Percentiles rank a stretch among this genome's conserved stretches.
Evolutionary conservation across 1,140 invertebrate species (phyloP).

Genomic region (Ceratoteleas bidentatus): DNA sequence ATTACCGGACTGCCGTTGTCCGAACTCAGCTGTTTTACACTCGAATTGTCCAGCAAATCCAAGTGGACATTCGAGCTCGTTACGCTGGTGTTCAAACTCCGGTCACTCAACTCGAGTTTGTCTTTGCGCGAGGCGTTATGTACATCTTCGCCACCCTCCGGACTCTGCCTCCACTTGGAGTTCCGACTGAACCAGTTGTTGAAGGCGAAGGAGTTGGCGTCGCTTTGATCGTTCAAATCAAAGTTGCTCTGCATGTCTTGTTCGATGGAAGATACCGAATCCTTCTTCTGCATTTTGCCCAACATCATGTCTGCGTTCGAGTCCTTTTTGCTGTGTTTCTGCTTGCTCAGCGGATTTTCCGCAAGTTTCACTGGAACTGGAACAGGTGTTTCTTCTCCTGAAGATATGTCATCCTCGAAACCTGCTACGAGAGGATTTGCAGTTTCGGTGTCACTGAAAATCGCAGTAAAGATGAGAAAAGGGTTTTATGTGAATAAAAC

Average conservation of each 20-base stretch:
- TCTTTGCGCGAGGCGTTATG: slow-evolving; percentile 78
- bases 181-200: slow-evolving; percentile 83
- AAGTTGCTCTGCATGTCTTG: slow-evolving; percentile 77
- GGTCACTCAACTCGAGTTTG: slow-evolving; percentile 82
- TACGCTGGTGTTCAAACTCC: slow-evolving; percentile 81
- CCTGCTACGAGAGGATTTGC: slow-evolving; percentile 93
- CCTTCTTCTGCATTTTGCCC: slow-evolving; percentile 70
- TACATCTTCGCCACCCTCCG: slow-evolving; percentile 84
- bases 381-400: slow-evolving; percentile 82
- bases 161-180: slow-evolving; percentile 84
- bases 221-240: slow-evolving; percentile 78
- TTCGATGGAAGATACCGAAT: slow-evolving; percentile 78
- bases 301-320: slow-evolving; percentile 67
- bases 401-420: slow-evolving; percentile 93
- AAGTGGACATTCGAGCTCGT: slow-evolving; percentile 83
- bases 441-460: slow-evolving; percentile 87
- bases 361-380: slow-evolving; percentile 72
- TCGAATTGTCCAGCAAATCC: slow-evolving; percentile 81
- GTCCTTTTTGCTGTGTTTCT: slow-evolving; percentile 76
- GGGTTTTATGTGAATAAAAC: too few species aligned
- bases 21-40: slow-evolving; percentile 78
- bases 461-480: too few species aligned
- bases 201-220: slow-evolving; percentile 81
- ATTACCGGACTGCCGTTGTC: slow-evolving; percentile 79
- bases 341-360: slow-evolving; percentile 78